Evolutionary conservation across 2,113 vertebrate genomes (phyloP).

Genomic region (Grammomys dolichurus): DNA sequence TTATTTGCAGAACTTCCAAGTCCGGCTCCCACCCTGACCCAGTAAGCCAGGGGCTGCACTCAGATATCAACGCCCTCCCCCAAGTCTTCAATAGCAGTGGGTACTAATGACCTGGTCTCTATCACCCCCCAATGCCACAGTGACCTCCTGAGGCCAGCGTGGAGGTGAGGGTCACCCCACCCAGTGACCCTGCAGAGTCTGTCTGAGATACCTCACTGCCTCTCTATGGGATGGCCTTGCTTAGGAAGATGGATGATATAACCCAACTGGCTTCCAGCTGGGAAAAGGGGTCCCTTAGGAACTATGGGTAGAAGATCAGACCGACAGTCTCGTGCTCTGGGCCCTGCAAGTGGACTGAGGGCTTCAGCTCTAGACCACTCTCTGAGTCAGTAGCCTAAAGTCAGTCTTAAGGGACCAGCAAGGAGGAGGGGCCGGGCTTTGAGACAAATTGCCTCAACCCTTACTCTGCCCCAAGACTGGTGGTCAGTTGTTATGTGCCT

Average conservation of each 20-base stretch:
- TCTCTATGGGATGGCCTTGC: conserved; percentile 2
- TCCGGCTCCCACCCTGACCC: background rate
- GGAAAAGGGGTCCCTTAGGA: background rate
- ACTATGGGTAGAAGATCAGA: background rate
- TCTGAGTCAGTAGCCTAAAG: background rate
- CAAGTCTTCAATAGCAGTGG: background rate
- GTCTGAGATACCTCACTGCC: background rate
- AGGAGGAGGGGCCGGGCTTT: background rate
- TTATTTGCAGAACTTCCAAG: conserved; percentile 70
- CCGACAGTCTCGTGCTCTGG: background rate
- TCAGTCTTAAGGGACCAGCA: background rate
- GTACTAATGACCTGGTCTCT: background rate
- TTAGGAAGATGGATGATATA: background rate
- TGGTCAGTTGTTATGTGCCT: background rate
- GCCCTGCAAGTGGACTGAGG: background rate
- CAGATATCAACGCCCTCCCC: background rate
- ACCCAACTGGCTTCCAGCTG: background rate
- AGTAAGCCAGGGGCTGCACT: background rate
- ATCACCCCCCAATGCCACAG: background rate
- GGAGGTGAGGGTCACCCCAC: background rate
- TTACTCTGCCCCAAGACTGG: background rate
- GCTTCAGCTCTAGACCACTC: background rate
- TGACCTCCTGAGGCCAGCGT: background rate
- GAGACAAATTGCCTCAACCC: background rate
- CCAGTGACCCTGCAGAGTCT: background rate